Evolutionary conservation across 2,113 vertebrate species (phyloP).

Genomic region (Andinoacara biseriatus): DNA sequence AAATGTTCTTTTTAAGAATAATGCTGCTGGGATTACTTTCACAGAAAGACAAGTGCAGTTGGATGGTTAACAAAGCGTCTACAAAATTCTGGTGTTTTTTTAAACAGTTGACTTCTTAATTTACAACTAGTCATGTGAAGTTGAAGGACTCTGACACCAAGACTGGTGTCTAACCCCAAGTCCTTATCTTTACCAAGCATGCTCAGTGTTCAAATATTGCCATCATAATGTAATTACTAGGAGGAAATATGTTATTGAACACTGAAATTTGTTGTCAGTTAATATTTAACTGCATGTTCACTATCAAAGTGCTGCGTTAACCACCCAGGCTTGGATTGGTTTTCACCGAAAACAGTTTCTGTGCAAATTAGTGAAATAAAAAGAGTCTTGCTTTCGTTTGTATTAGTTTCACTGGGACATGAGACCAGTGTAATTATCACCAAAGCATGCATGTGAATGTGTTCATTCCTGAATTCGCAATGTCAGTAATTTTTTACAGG

Average conservation of each 20-base stretch:
- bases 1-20: background rate
- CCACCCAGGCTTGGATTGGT: background rate
- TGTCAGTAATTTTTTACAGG: background rate
- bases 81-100: background rate
- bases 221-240: background rate
- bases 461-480: background rate
- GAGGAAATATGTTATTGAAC: background rate
- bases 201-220: background rate
- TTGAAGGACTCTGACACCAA: background rate
- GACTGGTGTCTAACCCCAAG: background rate
- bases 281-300: background rate
- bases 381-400: background rate
- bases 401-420: conserved; percentile 17
- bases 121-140: background rate
- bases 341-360: background rate
- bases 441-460: conserved; percentile 23
- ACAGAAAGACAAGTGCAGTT: background rate
- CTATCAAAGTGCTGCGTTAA: background rate
- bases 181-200: background rate
- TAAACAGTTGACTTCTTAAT: background rate
- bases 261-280: background rate
- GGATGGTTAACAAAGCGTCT: background rate
- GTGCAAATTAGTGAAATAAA: background rate
- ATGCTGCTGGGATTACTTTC: background rate
- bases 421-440: conserved; percentile 12